Evolutionary conservation across 1,140 invertebrate species (phyloP).

Genomic region (Trinorchestia longiramus): DNA sequence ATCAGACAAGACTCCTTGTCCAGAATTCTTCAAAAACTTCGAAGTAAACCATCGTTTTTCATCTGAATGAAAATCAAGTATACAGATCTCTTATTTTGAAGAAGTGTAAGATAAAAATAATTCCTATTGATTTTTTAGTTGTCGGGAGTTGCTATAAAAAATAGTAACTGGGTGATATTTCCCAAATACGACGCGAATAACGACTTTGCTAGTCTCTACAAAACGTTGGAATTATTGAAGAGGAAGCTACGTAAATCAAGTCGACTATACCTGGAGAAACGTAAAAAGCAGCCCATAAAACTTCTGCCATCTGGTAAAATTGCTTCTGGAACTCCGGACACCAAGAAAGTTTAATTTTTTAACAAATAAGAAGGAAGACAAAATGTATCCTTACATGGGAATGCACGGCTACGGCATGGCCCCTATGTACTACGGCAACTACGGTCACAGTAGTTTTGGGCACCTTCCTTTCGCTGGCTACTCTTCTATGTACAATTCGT

Average conservation of each 20-base stretch:
- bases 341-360: neutral
- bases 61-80: too few species aligned
- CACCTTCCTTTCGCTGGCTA: constrained; percentile 9
- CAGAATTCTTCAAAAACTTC: neutral
- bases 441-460: neutral
- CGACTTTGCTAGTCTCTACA: neutral
- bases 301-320: neutral
- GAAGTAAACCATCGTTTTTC: neutral
- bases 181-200: neutral
- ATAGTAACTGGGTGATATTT: neutral
- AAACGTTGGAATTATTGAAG: neutral
- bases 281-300: neutral
- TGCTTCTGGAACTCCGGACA: neutral
- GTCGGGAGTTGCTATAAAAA: neutral
- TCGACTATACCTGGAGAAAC: neutral
- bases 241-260: neutral
- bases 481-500: neutral
- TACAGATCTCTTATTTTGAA: neutral
- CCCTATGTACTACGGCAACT: neutral
- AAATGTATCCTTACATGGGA: neutral
- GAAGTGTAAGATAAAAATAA: neutral
- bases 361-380: neutral
- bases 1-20: neutral
- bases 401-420: neutral
- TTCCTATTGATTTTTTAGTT: neutral